Conservation (phyloP, 2,888 invertebrate genomes). For the Heliothis peltigera region DNA sequence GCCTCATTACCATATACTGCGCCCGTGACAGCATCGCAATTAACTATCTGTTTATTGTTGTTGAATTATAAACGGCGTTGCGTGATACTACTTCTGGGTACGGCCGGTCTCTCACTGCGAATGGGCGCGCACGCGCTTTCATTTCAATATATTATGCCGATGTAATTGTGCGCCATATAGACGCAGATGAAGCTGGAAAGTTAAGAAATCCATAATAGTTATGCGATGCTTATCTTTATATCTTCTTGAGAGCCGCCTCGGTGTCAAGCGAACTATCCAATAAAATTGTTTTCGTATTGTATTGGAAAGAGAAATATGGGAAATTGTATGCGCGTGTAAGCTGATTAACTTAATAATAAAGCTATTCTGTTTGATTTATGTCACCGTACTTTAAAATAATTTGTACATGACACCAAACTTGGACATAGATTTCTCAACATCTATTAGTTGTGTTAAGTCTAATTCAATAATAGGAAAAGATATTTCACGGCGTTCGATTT, state of each 20-base stretch:
- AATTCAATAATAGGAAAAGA: constrained; percentile 53
- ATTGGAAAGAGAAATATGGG: constrained; percentile 54
- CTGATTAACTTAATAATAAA: constrained; percentile 63
- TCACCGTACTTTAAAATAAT: constrained; percentile 59
- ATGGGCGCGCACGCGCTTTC: constrained; percentile 64
- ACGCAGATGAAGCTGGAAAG: constrained; percentile 60
- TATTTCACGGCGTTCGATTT: constrained; percentile 46
- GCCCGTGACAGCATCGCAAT: constrained; percentile 89
- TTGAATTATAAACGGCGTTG: constrained; percentile 88
- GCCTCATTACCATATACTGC: constrained; percentile 90
- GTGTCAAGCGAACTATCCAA: constrained; percentile 53
- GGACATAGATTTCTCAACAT: constrained; percentile 56
- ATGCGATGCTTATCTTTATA: constrained; percentile 60
- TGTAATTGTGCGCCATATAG: constrained; percentile 60
- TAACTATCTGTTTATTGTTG: constrained; percentile 90
- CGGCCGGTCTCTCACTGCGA: constrained; percentile 58
- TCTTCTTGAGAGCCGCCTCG: constrained; percentile 50
- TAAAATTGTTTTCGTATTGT: constrained; percentile 63
- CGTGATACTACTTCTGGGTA: constrained; percentile 75
- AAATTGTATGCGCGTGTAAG: constrained; percentile 50
- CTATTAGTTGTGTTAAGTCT: constrained; percentile 46
- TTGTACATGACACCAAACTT: constrained; percentile 56
- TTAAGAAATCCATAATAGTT: constrained; percentile 63
- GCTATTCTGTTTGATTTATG: constrained; percentile 56
- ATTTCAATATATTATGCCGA: constrained; percentile 62